Conservation (phyloP, 2,888 invertebrate species). For the Ichneumoninae sp. region DNA sequence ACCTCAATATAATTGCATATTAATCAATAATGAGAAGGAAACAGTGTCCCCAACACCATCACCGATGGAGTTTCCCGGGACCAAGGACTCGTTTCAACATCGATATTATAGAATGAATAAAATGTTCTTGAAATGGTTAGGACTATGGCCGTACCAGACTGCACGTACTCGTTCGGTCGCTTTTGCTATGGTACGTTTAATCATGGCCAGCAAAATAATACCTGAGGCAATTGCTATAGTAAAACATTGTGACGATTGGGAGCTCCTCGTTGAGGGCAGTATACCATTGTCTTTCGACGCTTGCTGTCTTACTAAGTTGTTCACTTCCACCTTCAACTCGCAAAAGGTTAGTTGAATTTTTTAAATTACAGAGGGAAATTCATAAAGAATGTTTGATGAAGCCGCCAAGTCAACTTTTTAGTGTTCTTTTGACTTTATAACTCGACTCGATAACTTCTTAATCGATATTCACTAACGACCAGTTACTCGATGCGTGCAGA, state of each 20-base stretch:
- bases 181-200: neutral
- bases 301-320: conserved; percentile 6
- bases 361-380: neutral
- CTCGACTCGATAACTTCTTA: no score
- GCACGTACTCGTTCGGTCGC: neutral
- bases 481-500: conserved; percentile 1
- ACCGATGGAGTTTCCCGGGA: neutral
- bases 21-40: neutral
- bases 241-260: conserved; percentile 23
- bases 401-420: no score
- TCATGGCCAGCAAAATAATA: neutral
- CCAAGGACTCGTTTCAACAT: conserved; percentile 25
- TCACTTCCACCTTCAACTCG: neutral
- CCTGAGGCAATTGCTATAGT: conserved; percentile 27
- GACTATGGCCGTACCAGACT: conserved; percentile 51
- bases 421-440: no score
- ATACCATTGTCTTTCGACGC: neutral
- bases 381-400: no score
- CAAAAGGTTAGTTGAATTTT: conserved; percentile 9
- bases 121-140: conserved; percentile 25
- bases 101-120: conserved; percentile 8
- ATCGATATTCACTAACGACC: neutral
- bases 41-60: neutral
- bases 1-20: neutral
- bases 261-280: conserved; percentile 22